These are phyloP conservation scores for Heliconius eleuchia DNA, from an alignment of 1,140 invertebrate genomes.

Conservation along the genomic window DNA sequence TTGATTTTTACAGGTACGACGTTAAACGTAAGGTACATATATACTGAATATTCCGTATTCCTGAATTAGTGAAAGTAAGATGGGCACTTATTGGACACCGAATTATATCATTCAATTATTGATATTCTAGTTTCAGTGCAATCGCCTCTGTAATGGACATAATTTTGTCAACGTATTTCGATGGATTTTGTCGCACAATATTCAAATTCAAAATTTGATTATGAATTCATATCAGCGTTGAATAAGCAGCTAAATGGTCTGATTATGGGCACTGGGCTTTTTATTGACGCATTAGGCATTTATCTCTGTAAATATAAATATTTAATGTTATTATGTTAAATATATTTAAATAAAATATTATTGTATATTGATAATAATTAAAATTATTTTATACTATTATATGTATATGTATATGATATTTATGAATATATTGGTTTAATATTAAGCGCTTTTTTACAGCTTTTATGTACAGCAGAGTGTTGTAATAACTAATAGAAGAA, in stretches of 20 bases:
- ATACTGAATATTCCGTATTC: constrained; percentile 26
- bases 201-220: constrained; percentile 68
- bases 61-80: constrained; percentile 36
- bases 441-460: background rate
- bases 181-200: constrained; percentile 60
- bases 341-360: constrained; percentile 13
- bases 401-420: background rate
- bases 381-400: background rate
- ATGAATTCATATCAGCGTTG: constrained; percentile 63
- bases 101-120: constrained; percentile 38
- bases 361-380: background rate
- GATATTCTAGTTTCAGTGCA: constrained; percentile 29
- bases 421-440: background rate
- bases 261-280: constrained; percentile 55
- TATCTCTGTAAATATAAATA: constrained; percentile 10
- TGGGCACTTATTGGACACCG: constrained; percentile 31
- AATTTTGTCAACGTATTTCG: constrained; percentile 54
- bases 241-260: constrained; percentile 60
- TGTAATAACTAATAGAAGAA: background rate
- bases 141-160: constrained; percentile 41
- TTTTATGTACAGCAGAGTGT: background rate
- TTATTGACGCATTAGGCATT: constrained; percentile 45
- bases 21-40: background rate
- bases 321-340: constrained; percentile 11
- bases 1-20: too few relatives aligned